phyloP scores from a whole-genome alignment of 2,888 invertebrate genomes.

The Conchocele bisecta region DNA sequence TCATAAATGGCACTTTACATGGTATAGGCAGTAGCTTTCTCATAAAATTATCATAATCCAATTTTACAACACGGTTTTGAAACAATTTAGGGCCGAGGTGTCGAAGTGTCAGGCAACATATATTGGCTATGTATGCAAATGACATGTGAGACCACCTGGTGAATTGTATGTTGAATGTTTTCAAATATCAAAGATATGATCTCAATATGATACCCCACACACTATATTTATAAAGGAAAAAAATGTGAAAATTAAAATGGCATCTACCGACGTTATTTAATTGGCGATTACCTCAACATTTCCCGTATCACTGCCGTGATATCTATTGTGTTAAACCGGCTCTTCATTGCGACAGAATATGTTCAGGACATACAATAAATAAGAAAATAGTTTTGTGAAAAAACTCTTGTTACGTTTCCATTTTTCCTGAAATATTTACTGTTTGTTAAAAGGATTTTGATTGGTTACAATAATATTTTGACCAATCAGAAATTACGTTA shows the following conservation, averaged over 20 bases:
- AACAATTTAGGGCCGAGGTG: too few relatives aligned
- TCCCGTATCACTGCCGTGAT: conserved; percentile 94
- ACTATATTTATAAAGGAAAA: background rate
- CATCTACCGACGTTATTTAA: too few relatives aligned
- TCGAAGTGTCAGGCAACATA: too few relatives aligned
- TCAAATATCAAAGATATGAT: background rate
- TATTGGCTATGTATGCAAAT: too few relatives aligned
- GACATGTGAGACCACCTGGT: too few relatives aligned
- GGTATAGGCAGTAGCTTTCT: too few relatives aligned
- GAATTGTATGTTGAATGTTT: background rate
- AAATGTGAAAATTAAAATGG: too few relatives aligned
- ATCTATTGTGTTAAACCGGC: conserved; percentile 95
- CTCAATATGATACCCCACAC: background rate
- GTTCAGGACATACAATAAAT: background rate
- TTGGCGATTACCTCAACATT: conserved; percentile 65
- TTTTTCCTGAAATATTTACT: background rate
- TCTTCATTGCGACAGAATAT: conserved; percentile 90
- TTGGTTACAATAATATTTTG: background rate
- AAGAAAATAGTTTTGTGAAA: background rate
- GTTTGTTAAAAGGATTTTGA: background rate
- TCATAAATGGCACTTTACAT: too few relatives aligned
- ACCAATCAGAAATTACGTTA: conserved; percentile 14
- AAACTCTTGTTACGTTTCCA: conserved; percentile 4
- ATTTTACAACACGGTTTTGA: too few relatives aligned
- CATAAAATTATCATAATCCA: too few relatives aligned